A percentile compares a stretch with the other conserved stretches of the same genome.
Evolutionary conservation across 1,140 invertebrate species (phyloP).

Genomic region (Bombus waltoni): DNA sequence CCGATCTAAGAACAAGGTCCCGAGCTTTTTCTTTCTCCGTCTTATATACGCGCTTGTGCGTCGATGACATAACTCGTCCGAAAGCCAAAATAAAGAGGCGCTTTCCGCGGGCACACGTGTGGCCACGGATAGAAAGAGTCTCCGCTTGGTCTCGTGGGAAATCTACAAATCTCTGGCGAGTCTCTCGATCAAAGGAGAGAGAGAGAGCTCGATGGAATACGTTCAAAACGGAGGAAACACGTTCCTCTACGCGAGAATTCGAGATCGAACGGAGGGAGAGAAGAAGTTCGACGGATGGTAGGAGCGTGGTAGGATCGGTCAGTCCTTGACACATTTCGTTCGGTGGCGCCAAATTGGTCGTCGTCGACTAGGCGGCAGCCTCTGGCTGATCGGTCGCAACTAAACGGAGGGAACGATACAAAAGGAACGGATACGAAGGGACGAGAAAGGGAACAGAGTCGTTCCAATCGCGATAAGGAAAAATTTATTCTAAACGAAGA

Average conservation of each 20-base stretch:
- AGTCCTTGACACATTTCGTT: conserved; percentile 80
- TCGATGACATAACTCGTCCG: conserved; percentile 19
- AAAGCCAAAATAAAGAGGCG: conserved; percentile 38
- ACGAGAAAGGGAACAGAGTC: conserved; percentile 34
- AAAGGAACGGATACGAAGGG: conserved; percentile 51
- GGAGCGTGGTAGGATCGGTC: conserved; percentile 55
- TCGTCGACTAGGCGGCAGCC: conserved; percentile 62
- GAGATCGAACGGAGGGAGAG: conserved; percentile 3
- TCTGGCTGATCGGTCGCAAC: conserved; percentile 64
- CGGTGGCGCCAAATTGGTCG: conserved; percentile 78
- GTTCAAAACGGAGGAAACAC: background rate
- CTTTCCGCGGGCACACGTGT: conserved; percentile 23
- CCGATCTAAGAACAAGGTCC: background rate
- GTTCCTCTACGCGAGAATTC: conserved; percentile 6
- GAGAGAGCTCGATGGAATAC: background rate
- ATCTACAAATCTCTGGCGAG: conserved; percentile 23
- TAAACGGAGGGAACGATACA: conserved; percentile 24
- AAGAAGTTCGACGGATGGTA: conserved; percentile 45
- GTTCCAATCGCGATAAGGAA: background rate
- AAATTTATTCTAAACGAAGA: background rate
- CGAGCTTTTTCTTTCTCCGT: background rate
- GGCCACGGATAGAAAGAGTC: conserved; percentile 29
- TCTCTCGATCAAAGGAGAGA: background rate
- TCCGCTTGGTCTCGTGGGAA: conserved; percentile 38
- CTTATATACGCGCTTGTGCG: too few species aligned